Percentiles rank a stretch among this genome's conserved stretches.
Evolutionary conservation across 2,113 vertebrate species (phyloP).

Genomic region (Rutilus rutilus): DNA sequence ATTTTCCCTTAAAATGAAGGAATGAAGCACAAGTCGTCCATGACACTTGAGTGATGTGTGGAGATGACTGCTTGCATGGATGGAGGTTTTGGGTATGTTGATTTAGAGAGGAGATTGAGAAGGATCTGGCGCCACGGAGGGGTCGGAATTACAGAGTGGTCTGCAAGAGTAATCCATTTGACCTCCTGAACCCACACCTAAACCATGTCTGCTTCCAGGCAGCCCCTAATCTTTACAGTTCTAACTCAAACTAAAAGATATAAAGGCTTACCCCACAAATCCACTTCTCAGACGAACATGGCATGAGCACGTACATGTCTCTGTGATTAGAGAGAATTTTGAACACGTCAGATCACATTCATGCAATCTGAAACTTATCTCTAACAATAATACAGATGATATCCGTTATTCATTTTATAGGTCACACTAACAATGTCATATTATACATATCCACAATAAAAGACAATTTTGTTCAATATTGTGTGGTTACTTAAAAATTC

Average conservation of each 20-base stretch:
- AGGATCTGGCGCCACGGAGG: constrained; percentile 44
- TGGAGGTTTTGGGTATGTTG: neutral
- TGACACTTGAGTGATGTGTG: neutral
- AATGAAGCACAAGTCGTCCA: neutral
- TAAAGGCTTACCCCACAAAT: constrained; percentile 8
- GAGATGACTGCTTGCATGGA: neutral
- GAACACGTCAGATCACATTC: neutral
- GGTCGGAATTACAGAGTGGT: constrained; percentile 54
- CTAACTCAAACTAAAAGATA: constrained; percentile 43
- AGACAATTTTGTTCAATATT: neutral
- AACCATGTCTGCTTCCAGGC: constrained; percentile 58
- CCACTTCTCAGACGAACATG: constrained; percentile 19
- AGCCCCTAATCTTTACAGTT: constrained; percentile 59
- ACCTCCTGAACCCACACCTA: constrained; percentile 61
- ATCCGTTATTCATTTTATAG: neutral
- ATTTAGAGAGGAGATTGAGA: constrained; percentile 50
- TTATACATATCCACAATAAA: neutral
- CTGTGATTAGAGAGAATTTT: neutral
- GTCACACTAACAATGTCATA: neutral
- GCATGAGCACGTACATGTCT: neutral
- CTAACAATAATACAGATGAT: neutral
- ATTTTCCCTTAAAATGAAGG: neutral
- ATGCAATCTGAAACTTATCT: neutral
- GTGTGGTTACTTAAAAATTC: neutral
- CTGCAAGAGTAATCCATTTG: constrained; percentile 63